Evolutionary conservation across 2,797 vertebrate species (phyloP).

Genomic region (Melanogrammus aeglefinus): DNA sequence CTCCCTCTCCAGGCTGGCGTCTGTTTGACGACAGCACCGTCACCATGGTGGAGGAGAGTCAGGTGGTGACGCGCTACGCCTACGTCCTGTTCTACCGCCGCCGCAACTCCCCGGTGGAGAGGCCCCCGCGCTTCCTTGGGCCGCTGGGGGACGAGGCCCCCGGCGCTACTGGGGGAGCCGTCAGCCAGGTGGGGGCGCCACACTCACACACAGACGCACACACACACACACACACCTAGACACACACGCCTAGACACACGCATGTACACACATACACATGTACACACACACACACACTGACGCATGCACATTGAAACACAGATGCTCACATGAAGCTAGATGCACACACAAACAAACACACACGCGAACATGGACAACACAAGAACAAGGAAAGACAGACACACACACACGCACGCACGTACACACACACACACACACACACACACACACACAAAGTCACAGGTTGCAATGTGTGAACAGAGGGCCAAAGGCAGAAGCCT

Average conservation of each 20-base stretch:
- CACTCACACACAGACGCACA: background rate
- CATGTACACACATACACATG: background rate
- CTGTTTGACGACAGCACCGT: conserved; percentile 98
- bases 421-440: background rate
- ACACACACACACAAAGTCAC: too few species aligned
- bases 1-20: conserved; percentile 96
- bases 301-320: background rate
- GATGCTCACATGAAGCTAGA: too few species aligned
- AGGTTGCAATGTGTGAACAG: too few species aligned
- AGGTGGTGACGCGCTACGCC: conserved; percentile 94
- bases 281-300: background rate
- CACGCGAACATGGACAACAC: background rate
- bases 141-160: conserved; percentile 77
- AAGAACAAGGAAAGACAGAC: background rate
- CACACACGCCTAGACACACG: too few species aligned
- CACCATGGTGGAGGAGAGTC: conserved; percentile 95
- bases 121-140: conserved; percentile 79
- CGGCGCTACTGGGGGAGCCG: conserved; percentile 77
- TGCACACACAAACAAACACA: too few species aligned
- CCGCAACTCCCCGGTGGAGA: conserved; percentile 95
- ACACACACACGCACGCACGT: background rate
- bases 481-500: too few species aligned
- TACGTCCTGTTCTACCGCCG: conserved; percentile 97
- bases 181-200: conserved; percentile 88
- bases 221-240: background rate